phyloP scores from a whole-genome alignment of 2,888 invertebrate genomes.

The Spicauda simplicius region DNA sequence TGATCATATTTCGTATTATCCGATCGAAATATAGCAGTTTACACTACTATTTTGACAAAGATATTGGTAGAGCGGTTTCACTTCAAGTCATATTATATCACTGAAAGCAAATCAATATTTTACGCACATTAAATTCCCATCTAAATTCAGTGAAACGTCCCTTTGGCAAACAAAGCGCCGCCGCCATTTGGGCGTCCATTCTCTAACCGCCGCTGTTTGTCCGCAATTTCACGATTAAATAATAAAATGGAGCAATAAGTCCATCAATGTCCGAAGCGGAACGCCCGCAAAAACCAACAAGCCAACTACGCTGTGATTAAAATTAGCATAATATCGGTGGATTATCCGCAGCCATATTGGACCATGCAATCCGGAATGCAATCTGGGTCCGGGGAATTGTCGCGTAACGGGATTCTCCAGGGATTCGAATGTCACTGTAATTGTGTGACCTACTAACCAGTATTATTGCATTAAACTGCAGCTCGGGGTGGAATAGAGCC shows the following conservation, averaged over 20 bases:
- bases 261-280: constrained; percentile 34
- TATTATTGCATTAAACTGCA: constrained; percentile 36
- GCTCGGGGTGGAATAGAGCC: constrained; percentile 22
- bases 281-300: constrained; percentile 41
- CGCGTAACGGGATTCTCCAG: constrained; percentile 19
- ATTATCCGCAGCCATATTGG: constrained; percentile 39
- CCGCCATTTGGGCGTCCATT: constrained; percentile 17
- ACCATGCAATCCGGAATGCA: constrained; percentile 17
- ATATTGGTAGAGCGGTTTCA: too few species aligned
- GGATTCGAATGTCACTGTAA: constrained; percentile 30
- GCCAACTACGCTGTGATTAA: constrained; percentile 41
- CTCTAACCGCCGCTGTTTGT: constrained; percentile 31
- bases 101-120: constrained; percentile 1
- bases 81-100: background rate
- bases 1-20: too few species aligned
- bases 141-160: constrained; percentile 14
- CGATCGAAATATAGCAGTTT: too few species aligned
- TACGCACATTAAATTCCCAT: constrained; percentile 13
- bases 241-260: constrained; percentile 36
- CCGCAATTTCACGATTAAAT: constrained; percentile 34
- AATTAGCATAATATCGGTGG: constrained; percentile 44
- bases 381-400: constrained; percentile 22
- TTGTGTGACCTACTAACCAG: constrained; percentile 35
- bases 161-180: constrained; percentile 20
- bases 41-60: too few species aligned